phyloP scores from a whole-genome alignment of 2,888 invertebrate genomes.

The Bombylius major region DNA sequence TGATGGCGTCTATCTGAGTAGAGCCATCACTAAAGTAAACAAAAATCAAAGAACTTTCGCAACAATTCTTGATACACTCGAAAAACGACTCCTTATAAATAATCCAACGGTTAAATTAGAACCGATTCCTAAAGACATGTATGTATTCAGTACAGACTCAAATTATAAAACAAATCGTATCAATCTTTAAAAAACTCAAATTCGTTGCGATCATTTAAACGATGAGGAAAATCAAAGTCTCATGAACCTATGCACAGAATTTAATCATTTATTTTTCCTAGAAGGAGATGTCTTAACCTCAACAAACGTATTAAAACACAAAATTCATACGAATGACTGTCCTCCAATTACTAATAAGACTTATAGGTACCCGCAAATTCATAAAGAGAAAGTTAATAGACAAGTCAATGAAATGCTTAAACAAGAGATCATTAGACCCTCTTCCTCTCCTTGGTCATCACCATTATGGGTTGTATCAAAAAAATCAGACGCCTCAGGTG shows the following conservation, averaged over 20 bases:
- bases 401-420: background rate
- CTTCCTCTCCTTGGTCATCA: conserved; percentile 9
- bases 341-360: conserved; percentile 1
- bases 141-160: too few species aligned
- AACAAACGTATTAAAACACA: conserved; percentile 2
- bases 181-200: background rate
- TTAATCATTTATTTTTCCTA: conserved; percentile 5
- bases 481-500: conserved; percentile 11
- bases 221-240: conserved; percentile 12
- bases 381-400: conserved; percentile 5
- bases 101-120: too few species aligned
- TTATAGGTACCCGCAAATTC: conserved; percentile 8
- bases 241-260: conserved; percentile 2
- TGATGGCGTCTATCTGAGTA: too few species aligned
- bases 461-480: conserved; percentile 16
- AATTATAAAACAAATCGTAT: background rate
- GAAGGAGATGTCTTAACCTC: conserved; percentile 3
- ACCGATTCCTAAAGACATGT: too few species aligned
- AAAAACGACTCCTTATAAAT: too few species aligned
- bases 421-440: background rate
- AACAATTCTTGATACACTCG: too few species aligned
- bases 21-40: too few species aligned
- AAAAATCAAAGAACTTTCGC: too few species aligned
- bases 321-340: conserved; percentile 1
- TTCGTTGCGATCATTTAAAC: conserved; percentile 16